phyloP scores from a whole-genome alignment of 92 coral and sea anemone genomes.

The Bergia puertoricense region DNA sequence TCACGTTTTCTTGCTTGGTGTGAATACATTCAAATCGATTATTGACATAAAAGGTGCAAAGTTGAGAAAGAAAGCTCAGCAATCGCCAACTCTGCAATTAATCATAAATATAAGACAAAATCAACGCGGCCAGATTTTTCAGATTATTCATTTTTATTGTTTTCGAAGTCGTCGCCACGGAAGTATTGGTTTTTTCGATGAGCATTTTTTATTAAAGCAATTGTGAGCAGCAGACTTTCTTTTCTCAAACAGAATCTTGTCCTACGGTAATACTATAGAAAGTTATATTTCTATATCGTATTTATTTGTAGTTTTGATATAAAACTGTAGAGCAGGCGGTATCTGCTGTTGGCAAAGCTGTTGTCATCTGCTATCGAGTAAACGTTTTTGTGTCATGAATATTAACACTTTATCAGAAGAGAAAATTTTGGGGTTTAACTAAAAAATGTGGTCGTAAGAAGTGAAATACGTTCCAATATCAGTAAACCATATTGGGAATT shows the following conservation, averaged over 20 bases:
- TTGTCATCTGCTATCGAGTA: not conserved
- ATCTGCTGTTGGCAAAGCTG: not conserved
- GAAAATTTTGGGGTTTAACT: not conserved
- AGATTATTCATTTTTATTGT: conserved; percentile 2
- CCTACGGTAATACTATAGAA: too few relatives aligned
- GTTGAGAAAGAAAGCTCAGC: not conserved
- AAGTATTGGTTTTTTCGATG: not conserved
- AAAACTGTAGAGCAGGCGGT: not conserved
- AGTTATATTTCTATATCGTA: too few relatives aligned
- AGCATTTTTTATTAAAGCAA: not conserved
- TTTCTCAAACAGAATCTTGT: too few relatives aligned
- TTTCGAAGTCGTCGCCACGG: conserved; percentile 4
- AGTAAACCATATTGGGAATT: not conserved
- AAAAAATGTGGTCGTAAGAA: not conserved
- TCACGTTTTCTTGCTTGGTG: not conserved
- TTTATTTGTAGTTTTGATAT: too few relatives aligned
- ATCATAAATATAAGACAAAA: too few relatives aligned
- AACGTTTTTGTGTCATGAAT: not conserved
- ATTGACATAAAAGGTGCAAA: not conserved
- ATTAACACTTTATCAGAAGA: not conserved
- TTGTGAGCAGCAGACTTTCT: not conserved
- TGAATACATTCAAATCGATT: not conserved
- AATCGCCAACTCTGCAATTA: not conserved
- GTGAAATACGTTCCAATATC: not conserved
- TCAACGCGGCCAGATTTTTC: not conserved